phyloP scores from a whole-genome alignment of 2,888 invertebrate genomes.

The Notodromas monacha region DNA sequence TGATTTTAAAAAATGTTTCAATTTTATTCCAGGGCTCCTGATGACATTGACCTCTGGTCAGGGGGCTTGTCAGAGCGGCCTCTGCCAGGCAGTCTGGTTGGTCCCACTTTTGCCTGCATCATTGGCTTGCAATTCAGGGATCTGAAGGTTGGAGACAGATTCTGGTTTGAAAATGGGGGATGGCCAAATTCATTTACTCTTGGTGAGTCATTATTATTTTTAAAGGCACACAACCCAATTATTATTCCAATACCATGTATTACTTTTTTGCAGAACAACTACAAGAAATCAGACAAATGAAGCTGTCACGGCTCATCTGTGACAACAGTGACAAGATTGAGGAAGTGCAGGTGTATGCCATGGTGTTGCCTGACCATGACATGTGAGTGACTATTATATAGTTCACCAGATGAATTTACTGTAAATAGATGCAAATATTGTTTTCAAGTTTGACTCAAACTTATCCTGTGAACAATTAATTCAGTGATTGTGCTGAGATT shows the following conservation, averaged over 20 bases:
- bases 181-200: conserved; percentile 17
- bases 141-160: conserved; percentile 19
- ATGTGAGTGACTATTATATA: conserved; percentile 14
- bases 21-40: conserved; percentile 14
- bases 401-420: no score
- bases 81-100: conserved; percentile 15
- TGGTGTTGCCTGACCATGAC: conserved; percentile 17
- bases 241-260: conserved; percentile 6
- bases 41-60: conserved; percentile 18
- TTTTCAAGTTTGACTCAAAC: no score
- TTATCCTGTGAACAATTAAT: no score
- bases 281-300: conserved; percentile 16
- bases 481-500: no score
- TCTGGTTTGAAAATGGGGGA: conserved; percentile 20
- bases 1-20: no score
- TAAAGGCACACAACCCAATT: neutral
- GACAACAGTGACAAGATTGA: conserved; percentile 18
- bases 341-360: conserved; percentile 17
- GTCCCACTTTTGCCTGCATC: conserved; percentile 18
- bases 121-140: conserved; percentile 22
- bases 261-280: conserved; percentile 15
- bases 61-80: conserved; percentile 17
- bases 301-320: conserved; percentile 17
- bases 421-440: conserved; percentile 6
- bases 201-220: conserved; percentile 12